These are phyloP conservation scores for Periophthalmus modestus DNA, from an alignment of 2,113 vertebrate genomes.

Conservation along the genomic window DNA sequence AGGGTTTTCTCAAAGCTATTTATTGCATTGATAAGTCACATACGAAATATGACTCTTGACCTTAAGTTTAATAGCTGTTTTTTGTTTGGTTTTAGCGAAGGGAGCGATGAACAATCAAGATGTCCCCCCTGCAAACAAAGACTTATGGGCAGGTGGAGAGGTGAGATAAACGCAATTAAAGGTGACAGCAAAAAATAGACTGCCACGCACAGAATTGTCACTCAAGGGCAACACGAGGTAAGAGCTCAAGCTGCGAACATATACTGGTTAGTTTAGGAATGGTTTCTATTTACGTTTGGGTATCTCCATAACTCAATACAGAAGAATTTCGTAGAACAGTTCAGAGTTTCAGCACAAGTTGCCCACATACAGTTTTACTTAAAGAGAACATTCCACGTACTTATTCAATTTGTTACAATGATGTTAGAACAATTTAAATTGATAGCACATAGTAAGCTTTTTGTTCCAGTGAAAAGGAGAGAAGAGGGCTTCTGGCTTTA, in stretches of 20 bases:
- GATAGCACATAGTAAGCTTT: no score
- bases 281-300: background rate
- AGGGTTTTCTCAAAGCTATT: slow-evolving; percentile 45
- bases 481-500: no score
- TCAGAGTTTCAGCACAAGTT: background rate
- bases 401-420: no score
- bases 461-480: no score
- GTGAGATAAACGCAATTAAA: slow-evolving; percentile 70
- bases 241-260: background rate
- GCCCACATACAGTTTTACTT: background rate
- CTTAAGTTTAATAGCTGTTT: slow-evolving; percentile 46
- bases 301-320: background rate
- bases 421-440: no score
- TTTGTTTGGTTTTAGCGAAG: slow-evolving; percentile 53
- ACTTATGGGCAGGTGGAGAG: slow-evolving; percentile 58
- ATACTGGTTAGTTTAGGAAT: background rate
- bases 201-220: slow-evolving; percentile 27
- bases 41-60: slow-evolving; percentile 58
- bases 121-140: slow-evolving; percentile 59
- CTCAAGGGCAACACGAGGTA: slow-evolving; percentile 14
- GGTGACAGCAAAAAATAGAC: slow-evolving; percentile 42
- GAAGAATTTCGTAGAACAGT: background rate
- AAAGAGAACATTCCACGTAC: no score
- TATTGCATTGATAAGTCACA: slow-evolving; percentile 41
- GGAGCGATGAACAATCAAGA: slow-evolving; percentile 51